phyloP scores from a whole-genome alignment of 2,888 invertebrate species.

The Glyphotaelius pellucidus region DNA sequence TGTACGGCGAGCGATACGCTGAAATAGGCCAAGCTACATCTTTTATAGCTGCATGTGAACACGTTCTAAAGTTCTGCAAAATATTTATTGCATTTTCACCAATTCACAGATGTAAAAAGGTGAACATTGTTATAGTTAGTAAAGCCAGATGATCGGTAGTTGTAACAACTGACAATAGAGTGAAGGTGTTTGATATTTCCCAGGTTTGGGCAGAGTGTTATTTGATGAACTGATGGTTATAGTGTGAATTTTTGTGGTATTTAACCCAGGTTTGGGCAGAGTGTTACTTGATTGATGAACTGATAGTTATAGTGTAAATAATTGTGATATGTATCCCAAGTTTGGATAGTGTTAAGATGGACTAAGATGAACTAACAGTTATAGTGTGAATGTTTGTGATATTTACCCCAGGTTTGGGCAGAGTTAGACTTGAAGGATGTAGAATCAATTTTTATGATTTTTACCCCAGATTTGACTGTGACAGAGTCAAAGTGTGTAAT shows the following conservation, averaged over 20 bases:
- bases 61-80: no score
- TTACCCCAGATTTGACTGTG: neutral
- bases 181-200: no score
- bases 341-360: no score
- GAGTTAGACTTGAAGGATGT: neutral
- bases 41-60: no score
- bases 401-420: neutral
- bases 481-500: neutral
- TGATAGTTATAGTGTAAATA: no score
- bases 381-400: neutral
- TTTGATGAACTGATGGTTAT: neutral
- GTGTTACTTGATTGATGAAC: neutral
- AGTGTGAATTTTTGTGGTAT: neutral
- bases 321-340: no score
- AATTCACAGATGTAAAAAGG: no score
- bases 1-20: no score
- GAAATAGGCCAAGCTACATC: no score
- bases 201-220: neutral
- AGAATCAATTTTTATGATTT: neutral
- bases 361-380: neutral
- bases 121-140: no score
- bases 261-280: neutral
- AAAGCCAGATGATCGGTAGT: no score
- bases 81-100: neutral
- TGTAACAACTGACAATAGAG: no score